Base-by-base conservation (phyloP, 2,888 invertebrate species). In the Lapara coniferarum region DNA sequence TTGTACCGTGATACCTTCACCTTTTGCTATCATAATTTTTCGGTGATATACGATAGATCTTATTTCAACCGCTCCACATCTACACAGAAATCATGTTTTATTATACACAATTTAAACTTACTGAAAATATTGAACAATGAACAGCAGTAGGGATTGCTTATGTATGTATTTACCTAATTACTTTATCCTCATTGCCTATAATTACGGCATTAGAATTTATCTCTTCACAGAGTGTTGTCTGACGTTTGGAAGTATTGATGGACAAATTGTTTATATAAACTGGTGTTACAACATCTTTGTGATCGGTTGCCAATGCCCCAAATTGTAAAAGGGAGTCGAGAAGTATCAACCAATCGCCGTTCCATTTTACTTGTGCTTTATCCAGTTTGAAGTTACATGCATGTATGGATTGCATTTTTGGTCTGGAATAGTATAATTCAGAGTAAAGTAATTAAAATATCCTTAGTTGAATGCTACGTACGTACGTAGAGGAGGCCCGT, bases 201-300 rank as follows among this genome's bases (percentile, higher is more conserved):
- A 56, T 10, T 12, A 0, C 19, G 1, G 25, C 56, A 1, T 19
- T 12, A 25, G n/a, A n/a, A n/a, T 25, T 30, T 12, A 12, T 19
- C 2, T 13, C 14, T 37, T 37, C 13, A 10, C 30, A 6, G 4
- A 4, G 19, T 5, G 8, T 10, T 19, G 37, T 6, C 4, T 3
- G 1, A 58, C 1, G 80, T 71, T 67, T 94, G 83, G 44, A 88
- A 79, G 59, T 46, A 57, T 74, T 30, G 0, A 74, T 74, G 2
- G 46, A 67, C 2, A 75, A 19, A 44, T 69, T 66, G 7, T 66
- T 69, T 16, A 78, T 75, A 13, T 72, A 73, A 44, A 73, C 75
- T 1, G 72, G 73, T 56, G 72, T 71, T 13, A 74, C 70, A 63
- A 76, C 58, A 4, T 77, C 77, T 16, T 73, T 70, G 49, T 70